Evolutionary conservation across 2,888 invertebrate genomes (phyloP), one percentile per base, ranked within the genome.

Genomic region (Eledone cirrhosa): DNA sequence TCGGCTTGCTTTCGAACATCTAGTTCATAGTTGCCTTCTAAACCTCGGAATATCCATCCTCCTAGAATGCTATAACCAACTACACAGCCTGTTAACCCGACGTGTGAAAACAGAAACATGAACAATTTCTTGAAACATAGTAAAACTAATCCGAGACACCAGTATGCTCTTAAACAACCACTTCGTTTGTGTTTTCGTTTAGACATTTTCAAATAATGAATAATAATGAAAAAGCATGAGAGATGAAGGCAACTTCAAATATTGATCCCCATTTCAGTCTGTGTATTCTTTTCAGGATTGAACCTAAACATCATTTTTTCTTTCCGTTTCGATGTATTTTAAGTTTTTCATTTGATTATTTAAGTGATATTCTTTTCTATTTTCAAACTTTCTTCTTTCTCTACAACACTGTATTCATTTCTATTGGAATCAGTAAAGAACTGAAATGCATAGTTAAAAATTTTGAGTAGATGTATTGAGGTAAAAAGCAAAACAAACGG

Each of bases 91-190:
- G 97, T 95, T 85, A 98, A 95, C 78, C 98, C 98, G 65, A 98
- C 95, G 92, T 98, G 98, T 91, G 97, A 97, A 92, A 98, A 97
- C 92, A 97, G 94, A 92, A 98, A 98, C 72, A 97, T 96, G 82
- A 96, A 93, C 89, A 97, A 94, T 86, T 94, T 87, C 81, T 90
- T 88, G 24, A 76, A 19, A 0, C 72, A 31, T 14, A 72, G n/a
- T 33, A 72, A 33, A 24, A 31, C 31, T 13, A 72, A 72, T 13
- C 72, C 31, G 8, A 72, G 24, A 41, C 41, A 72, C 22, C 72
- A 41, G 24, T 72, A 72, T 14, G 72, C 72, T 41, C 31, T 33
- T 33, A 72, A 33, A 0, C 41, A 41, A 7, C 31, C 33, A 13
- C 41, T 41, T 11, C 41, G 31, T 72, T 72, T 31, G 31, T 31